A percentile compares a stretch with the other conserved stretches of the same genome.
These are phyloP conservation scores for Camarhynchus parvulus DNA, from an alignment of 2,113 vertebrate genomes.

Conservation along the genomic window DNA sequence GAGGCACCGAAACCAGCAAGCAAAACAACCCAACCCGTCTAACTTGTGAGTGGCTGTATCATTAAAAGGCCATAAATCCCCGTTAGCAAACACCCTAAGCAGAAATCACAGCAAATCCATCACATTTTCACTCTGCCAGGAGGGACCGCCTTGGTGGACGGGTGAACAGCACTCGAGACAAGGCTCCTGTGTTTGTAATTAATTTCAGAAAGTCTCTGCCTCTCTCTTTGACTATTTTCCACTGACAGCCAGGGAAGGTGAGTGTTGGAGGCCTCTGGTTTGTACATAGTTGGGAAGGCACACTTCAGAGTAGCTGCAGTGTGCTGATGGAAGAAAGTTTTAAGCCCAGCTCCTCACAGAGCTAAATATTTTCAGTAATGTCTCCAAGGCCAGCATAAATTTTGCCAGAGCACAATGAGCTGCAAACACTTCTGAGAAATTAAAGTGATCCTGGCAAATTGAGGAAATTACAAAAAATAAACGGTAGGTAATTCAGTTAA, in stretches of 20 bases:
- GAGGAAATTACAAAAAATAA: background rate
- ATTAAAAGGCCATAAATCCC: background rate
- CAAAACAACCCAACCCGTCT: background rate
- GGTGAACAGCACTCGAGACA: background rate
- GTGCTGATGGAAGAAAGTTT: background rate
- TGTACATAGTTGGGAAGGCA: rapidly evolving
- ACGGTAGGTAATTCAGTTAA: background rate
- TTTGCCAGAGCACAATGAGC: background rate
- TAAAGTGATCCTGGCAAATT: background rate
- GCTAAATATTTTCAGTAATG: background rate
- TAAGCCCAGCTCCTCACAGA: background rate
- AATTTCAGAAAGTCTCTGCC: background rate
- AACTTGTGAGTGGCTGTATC: background rate
- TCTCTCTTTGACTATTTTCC: background rate
- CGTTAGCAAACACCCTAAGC: rapidly evolving
- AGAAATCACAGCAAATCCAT: background rate
- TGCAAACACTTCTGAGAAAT: background rate
- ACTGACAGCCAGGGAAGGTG: rapidly evolving
- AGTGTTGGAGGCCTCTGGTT: background rate
- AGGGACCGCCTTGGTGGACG: rapidly evolving
- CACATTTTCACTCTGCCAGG: background rate
- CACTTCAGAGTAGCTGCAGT: background rate
- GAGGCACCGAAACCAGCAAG: background rate
- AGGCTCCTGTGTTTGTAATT: background rate
- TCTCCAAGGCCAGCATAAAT: background rate